Evolutionary conservation across 2,797 vertebrate genomes (phyloP), one percentile per base, ranked within the genome.

Genomic region (Mormyrops boulengeri): DNA sequence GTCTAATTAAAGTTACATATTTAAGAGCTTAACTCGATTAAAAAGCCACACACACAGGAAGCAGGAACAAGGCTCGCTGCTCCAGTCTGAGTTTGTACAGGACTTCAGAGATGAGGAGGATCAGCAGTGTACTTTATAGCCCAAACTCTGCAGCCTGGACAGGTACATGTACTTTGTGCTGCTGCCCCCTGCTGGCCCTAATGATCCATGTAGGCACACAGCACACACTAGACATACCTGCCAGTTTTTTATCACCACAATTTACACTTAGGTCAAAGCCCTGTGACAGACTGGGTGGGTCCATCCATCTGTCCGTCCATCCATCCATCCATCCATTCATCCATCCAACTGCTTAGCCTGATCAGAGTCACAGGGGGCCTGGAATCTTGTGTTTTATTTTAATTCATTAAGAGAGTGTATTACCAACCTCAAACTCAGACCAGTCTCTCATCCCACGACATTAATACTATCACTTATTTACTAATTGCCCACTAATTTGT

Each of bases 111-210:
- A 19, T 17, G 3, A 77, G 73, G 73, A 44, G 12, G 12, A 80
- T 44, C 34, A 17, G 38, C 73, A 80, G 17, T 44, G 38, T 80
- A 22, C 8, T 30, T 66, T 66, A 66, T 66, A 66, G 60, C 60
- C 22, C 60, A 66, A 66, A 30, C 8, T 34, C 2, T 34, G 34
- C 26, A 34, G 11, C 11, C 26, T 30, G 62, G 26, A 69, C 62
- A 30, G 9, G 62, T 3, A 34, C 62, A 30, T 69, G n/a, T 80
- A 5, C 41, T 82, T 82, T 82, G 53, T 38, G 22, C 22, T 82
- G 38, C 44, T 57, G 69, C 66, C 89, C 85, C 55, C 85, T 90
- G 89, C 66, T 82, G 89, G 50, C 49, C 12, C 1, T 34, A 53
- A 66, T 89, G 2, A 66, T 49, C 30, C 1, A 47, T n/a, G 14